Evolutionary conservation across 1,140 invertebrate species (phyloP).

Genomic region (Ostrea edulis): DNA sequence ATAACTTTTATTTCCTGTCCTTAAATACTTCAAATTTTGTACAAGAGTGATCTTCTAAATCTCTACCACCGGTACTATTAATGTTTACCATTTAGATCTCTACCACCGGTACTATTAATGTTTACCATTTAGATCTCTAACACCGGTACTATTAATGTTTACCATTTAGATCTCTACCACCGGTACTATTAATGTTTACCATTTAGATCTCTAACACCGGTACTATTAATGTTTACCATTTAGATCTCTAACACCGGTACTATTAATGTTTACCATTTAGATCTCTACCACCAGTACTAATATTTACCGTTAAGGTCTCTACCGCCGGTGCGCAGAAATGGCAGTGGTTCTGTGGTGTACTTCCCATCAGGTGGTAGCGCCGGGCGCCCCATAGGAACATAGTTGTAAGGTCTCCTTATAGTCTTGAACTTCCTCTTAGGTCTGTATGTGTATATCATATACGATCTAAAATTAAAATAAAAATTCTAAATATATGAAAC

Average conservation of each 20-base stretch:
- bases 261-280: no score
- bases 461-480: constrained; percentile 9
- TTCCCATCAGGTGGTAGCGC: constrained; percentile 45
- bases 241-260: no score
- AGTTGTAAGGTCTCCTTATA: not conserved
- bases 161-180: no score
- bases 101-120: constrained; percentile 72
- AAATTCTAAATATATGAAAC: not conserved
- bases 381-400: constrained; percentile 8
- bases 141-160: no score
- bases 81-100: constrained; percentile 72
- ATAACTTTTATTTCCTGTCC: no score
- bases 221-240: no score
- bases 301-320: constrained; percentile 72
- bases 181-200: no score
- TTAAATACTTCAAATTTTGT: no score
- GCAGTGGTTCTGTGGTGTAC: constrained; percentile 68
- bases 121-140: no score
- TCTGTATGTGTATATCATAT: not conserved
- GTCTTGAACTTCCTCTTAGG: not conserved
- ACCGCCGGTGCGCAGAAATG: constrained; percentile 68
- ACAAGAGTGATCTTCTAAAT: no score
- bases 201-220: no score
- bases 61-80: no score
- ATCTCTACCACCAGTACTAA: not conserved